These are phyloP conservation scores for Hydriomena furcata DNA, from an alignment of 2,888 invertebrate genomes.

Conservation along the genomic window DNA sequence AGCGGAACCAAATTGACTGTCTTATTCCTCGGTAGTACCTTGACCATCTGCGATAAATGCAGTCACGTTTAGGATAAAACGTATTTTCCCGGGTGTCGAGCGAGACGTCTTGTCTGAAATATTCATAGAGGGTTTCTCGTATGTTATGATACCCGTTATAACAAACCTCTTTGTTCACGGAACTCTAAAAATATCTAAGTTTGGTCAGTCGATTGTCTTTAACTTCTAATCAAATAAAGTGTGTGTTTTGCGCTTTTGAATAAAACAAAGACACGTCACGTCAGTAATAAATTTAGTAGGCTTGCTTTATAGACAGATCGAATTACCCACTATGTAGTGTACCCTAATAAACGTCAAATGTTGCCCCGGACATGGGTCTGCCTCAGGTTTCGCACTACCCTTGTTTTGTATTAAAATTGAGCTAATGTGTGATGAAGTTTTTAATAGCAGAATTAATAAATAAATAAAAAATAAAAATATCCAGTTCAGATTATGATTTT, in stretches of 20 bases:
- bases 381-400: slow-evolving; percentile 61
- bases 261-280: slow-evolving; percentile 2
- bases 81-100: slow-evolving; percentile 27
- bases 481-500: too few relatives aligned
- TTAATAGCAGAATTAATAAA: too few relatives aligned
- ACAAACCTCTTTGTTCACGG: background rate
- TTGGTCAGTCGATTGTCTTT: too few relatives aligned
- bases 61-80: slow-evolving; percentile 29
- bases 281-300: slow-evolving; percentile 55
- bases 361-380: slow-evolving; percentile 64
- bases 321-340: slow-evolving; percentile 60
- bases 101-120: slow-evolving; percentile 23
- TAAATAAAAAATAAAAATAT: too few relatives aligned
- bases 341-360: slow-evolving; percentile 79
- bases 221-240: too few relatives aligned
- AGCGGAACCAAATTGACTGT: slow-evolving; percentile 5
- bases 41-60: slow-evolving; percentile 32
- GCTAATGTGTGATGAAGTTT: slow-evolving; percentile 8
- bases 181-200: too few relatives aligned
- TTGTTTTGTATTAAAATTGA: slow-evolving; percentile 53
- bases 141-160: background rate
- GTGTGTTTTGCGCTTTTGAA: too few relatives aligned
- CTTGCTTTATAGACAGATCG: slow-evolving; percentile 66
- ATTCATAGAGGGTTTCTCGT: slow-evolving; percentile 29
- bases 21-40: slow-evolving; percentile 5